Conservation (phyloP, 2,113 vertebrate species). For the Gambusia affinis region DNA sequence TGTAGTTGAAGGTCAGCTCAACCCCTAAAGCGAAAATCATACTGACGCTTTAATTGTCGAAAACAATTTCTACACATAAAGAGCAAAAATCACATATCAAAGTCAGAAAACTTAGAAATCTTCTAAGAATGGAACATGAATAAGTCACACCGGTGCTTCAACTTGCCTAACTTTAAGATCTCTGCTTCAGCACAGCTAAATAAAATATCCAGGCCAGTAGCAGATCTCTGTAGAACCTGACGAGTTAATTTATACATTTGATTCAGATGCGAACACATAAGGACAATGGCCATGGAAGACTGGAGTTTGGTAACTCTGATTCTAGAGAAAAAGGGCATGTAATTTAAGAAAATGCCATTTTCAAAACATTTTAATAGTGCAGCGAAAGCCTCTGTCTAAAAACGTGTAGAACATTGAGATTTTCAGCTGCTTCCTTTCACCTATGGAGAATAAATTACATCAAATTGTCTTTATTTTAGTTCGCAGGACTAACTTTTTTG, state of each 20-base stretch:
- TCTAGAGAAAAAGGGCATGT: no score
- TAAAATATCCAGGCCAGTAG: background rate
- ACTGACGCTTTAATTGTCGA: background rate
- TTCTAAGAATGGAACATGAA: no score
- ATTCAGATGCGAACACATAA: background rate
- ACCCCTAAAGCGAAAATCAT: conserved; percentile 77
- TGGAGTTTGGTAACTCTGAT: background rate
- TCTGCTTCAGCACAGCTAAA: background rate
- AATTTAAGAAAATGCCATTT: background rate
- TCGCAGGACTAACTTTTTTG: background rate
- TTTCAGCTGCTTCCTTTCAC: background rate
- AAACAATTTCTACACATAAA: no score
- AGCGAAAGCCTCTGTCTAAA: background rate
- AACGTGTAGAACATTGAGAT: background rate
- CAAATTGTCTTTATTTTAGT: no score
- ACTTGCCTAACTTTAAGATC: no score
- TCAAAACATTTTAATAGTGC: background rate
- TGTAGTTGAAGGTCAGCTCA: conserved; percentile 99
- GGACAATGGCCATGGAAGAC: background rate
- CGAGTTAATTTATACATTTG: background rate
- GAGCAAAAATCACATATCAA: background rate
- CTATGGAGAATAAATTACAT: no score
- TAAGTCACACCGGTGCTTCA: no score
- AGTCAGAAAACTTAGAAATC: background rate
- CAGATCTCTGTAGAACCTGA: background rate